These are phyloP conservation scores for Xiphorhynchus elegans DNA, from an alignment of 2,113 vertebrate species.

Conservation along the genomic window DNA sequence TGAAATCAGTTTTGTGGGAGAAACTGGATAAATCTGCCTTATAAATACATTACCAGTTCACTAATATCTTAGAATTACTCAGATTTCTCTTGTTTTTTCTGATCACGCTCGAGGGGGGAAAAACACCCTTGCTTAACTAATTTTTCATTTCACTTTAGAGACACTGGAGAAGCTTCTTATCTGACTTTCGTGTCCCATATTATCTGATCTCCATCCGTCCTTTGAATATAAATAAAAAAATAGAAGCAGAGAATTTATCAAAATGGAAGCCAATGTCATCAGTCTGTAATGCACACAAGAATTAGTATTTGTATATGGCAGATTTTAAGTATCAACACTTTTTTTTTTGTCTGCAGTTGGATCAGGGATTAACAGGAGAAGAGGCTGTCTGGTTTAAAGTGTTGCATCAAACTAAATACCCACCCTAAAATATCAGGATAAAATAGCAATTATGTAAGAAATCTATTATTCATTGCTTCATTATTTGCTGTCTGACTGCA, in stretches of 20 bases:
- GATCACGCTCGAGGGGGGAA: neutral
- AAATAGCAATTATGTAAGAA: neutral
- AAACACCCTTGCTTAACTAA: neutral
- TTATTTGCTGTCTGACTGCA: slow-evolving; percentile 10
- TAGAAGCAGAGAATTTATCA: neutral
- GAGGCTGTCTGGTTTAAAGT: neutral
- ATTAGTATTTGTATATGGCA: neutral
- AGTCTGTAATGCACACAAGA: neutral
- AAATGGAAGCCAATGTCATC: neutral
- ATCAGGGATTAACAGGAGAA: neutral
- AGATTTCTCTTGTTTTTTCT: neutral
- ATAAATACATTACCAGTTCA: neutral
- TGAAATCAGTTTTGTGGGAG: neutral
- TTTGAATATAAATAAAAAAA: neutral
- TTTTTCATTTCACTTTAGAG: neutral
- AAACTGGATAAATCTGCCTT: neutral
- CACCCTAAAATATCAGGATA: neutral
- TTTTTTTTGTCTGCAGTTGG: neutral
- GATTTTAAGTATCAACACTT: neutral
- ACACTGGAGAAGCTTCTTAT: neutral
- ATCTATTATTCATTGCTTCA: neutral
- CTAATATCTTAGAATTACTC: neutral
- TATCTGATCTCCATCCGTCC: neutral
- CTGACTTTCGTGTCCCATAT: neutral
- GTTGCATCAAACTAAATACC: neutral